Conservation (phyloP, 2,113 vertebrate species). For the Circaetus cinerascens region DNA sequence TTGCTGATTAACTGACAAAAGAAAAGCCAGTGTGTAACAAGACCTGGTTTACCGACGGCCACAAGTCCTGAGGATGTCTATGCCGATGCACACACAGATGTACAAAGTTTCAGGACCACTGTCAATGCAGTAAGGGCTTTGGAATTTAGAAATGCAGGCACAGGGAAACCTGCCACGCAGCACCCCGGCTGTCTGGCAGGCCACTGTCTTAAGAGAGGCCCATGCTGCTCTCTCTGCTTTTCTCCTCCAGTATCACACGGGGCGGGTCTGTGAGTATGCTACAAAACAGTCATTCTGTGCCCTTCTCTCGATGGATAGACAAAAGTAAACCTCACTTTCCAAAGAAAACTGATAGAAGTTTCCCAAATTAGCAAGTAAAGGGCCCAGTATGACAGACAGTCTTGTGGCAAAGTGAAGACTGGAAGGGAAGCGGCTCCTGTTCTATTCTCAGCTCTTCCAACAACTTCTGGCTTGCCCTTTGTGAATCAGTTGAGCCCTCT, state of each 20-base stretch:
- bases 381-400: not conserved
- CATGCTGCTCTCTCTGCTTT: not conserved
- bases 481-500: not conserved
- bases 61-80: not conserved
- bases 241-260: not conserved
- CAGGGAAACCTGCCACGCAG: not conserved
- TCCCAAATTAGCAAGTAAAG: conserved; percentile 55
- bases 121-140: not conserved
- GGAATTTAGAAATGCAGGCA: not conserved
- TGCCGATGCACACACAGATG: not conserved
- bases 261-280: not conserved
- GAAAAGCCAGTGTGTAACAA: not conserved
- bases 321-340: conserved; percentile 39
- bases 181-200: not conserved
- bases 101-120: not conserved
- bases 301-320: not conserved
- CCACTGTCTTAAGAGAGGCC: accelerated
- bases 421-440: not conserved
- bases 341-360: conserved; percentile 53
- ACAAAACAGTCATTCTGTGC: not conserved
- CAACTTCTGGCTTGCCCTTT: conserved; percentile 12
- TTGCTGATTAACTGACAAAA: not conserved
- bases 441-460: conserved; percentile 34
- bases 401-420: not conserved
- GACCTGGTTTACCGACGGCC: not conserved